Evolutionary conservation across 2,888 invertebrate genomes (phyloP).

Genomic region (Antitype chi): DNA sequence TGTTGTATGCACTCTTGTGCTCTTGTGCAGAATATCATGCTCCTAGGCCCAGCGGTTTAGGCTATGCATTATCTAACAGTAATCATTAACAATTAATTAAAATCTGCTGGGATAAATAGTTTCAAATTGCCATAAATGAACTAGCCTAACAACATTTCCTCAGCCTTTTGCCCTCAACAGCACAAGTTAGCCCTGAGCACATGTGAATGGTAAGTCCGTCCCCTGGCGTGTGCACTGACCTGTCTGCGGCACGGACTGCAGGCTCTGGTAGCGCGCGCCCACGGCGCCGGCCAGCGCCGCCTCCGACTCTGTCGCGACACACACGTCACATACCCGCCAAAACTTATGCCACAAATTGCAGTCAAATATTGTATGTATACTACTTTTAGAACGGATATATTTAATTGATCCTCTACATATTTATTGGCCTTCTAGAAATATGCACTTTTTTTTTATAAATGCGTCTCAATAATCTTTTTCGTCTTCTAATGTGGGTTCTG

Average conservation of each 20-base stretch:
- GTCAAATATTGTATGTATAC: conserved; percentile 5
- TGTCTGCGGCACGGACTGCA: conserved; percentile 92
- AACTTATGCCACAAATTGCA: conserved; percentile 15
- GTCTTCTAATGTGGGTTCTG: neutral
- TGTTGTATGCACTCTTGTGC: neutral
- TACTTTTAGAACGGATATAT: neutral
- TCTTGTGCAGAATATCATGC: neutral
- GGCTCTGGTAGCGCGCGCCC: conserved; percentile 91
- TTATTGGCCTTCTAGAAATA: neutral
- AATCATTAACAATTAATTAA: neutral
- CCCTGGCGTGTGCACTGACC: conserved; percentile 81
- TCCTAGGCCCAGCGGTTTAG: neutral
- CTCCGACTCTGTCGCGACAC: conserved; percentile 56
- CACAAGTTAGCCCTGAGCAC: too few relatives aligned
- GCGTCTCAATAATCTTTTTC: neutral
- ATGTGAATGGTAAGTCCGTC: conserved; percentile 9
- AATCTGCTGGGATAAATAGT: too few relatives aligned
- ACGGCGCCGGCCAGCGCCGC: conserved; percentile 83
- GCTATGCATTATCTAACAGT: neutral
- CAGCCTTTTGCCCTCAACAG: neutral
- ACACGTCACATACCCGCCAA: conserved; percentile 41
- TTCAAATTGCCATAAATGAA: neutral
- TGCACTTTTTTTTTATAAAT: neutral
- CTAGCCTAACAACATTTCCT: conserved; percentile 11
- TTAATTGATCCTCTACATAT: neutral